These are phyloP conservation scores for Pyrochroa serraticornis DNA, from an alignment of 2,888 invertebrate genomes.

Conservation along the genomic window DNA sequence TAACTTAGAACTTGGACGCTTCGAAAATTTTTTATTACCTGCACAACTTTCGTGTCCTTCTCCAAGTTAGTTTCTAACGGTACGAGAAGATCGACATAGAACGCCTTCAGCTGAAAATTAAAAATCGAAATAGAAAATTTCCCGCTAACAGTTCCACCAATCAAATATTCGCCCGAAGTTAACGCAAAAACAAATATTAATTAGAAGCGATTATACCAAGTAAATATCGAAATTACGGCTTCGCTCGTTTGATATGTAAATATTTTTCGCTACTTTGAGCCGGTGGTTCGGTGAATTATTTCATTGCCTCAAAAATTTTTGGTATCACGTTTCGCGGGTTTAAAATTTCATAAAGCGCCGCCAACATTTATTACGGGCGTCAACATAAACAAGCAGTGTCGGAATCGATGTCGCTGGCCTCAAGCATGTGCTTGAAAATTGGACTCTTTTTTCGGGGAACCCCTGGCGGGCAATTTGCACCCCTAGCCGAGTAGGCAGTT, in stretches of 20 bases:
- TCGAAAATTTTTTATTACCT: constrained; percentile 65
- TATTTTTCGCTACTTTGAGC: neutral
- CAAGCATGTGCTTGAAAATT: constrained; percentile 29
- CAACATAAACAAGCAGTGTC: neutral
- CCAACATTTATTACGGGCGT: neutral
- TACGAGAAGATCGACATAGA: constrained; percentile 90
- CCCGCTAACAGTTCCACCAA: constrained; percentile 8
- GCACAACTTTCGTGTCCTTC: constrained; percentile 91
- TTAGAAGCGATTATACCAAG: constrained; percentile 33
- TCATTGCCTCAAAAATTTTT: neutral
- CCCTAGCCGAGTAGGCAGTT: constrained; percentile 27
- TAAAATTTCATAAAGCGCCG: constrained; percentile 15
- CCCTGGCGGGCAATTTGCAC: constrained; percentile 31
- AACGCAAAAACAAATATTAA: constrained; percentile 40
- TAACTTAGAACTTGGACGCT: neutral
- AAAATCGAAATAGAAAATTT: constrained; percentile 26
- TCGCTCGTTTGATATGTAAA: constrained; percentile 27
- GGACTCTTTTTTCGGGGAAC: constrained; percentile 22
- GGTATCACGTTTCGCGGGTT: neutral
- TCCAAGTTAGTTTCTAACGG: constrained; percentile 93
- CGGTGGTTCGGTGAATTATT: neutral
- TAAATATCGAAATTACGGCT: constrained; percentile 31
- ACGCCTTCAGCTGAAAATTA: constrained; percentile 81
- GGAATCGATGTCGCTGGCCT: constrained; percentile 14
- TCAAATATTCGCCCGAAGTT: constrained; percentile 33